Conservation (phyloP, 2,113 vertebrate genomes). For the Scartelaos histophorus region DNA sequence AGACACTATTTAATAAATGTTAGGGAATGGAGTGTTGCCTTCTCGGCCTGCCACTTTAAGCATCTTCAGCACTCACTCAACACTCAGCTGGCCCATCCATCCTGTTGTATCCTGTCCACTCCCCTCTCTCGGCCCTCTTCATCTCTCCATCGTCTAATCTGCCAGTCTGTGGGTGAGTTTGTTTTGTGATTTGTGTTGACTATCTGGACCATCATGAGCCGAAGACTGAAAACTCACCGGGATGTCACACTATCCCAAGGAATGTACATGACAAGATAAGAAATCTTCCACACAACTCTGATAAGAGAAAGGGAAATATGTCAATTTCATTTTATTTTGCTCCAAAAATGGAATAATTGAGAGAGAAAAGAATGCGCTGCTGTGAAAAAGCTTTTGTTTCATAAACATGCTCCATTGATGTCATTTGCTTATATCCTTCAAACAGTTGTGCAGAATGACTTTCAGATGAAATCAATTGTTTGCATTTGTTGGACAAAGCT, state of each 20-base stretch:
- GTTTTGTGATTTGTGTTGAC: constrained; percentile 26
- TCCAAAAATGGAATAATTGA: neutral
- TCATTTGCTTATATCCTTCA: neutral
- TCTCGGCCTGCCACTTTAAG: constrained; percentile 53
- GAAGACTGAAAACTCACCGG: constrained; percentile 30
- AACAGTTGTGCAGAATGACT: neutral
- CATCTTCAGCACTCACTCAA: constrained; percentile 50
- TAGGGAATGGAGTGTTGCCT: constrained; percentile 62
- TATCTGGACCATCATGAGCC: constrained; percentile 44
- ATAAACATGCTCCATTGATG: neutral
- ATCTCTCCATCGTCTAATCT: constrained; percentile 20
- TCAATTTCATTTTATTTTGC: neutral
- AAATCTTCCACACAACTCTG: constrained; percentile 3
- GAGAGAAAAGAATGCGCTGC: neutral
- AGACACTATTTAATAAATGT: constrained; percentile 72
- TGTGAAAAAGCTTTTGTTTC: neutral
- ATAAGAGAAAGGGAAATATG: neutral
- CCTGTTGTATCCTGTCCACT: constrained; percentile 39
- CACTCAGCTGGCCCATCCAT: constrained; percentile 35
- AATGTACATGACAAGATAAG: constrained; percentile 19
- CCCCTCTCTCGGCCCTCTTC: constrained; percentile 33
- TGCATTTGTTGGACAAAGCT: constrained; percentile 5
- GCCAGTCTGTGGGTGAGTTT: constrained; percentile 22
- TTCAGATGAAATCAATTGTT: constrained; percentile 18
- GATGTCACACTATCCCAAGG: constrained; percentile 35